These are phyloP conservation scores for Hypothenemus hampei DNA, from an alignment of 1,140 invertebrate genomes.

Conservation along the genomic window DNA sequence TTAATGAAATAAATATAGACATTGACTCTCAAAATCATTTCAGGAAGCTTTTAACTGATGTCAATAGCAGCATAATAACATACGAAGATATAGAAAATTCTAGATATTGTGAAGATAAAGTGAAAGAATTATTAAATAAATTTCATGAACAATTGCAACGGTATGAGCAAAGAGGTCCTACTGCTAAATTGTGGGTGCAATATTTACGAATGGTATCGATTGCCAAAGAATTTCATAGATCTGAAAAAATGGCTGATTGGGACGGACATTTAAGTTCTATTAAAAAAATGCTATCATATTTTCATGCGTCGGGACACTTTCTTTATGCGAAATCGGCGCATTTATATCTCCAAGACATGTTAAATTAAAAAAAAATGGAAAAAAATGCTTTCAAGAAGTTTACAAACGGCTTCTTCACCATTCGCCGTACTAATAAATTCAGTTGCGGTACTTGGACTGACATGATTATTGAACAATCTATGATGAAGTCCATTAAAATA, in stretches of 20 bases:
- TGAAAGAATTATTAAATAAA: no score
- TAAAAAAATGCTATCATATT: constrained; percentile 44
- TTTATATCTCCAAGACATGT: constrained; percentile 48
- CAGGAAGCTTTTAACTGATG: no score
- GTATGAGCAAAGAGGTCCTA: constrained; percentile 25
- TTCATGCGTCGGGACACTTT: constrained; percentile 47
- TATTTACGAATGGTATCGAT: constrained; percentile 39
- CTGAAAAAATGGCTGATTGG: constrained; percentile 40
- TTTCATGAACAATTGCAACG: no score
- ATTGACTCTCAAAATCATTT: no score
- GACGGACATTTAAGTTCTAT: constrained; percentile 38
- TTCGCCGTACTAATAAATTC: constrained; percentile 39
- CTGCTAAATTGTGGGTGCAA: constrained; percentile 39
- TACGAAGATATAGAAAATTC: no score
- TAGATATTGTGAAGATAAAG: no score
- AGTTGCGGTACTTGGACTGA: constrained; percentile 46
- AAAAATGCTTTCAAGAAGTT: constrained; percentile 15
- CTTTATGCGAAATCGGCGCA: constrained; percentile 47
- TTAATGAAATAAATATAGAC: no score
- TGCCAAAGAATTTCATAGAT: constrained; percentile 35
- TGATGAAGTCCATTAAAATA: constrained; percentile 44
- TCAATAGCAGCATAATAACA: no score
- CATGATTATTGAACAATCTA: constrained; percentile 44
- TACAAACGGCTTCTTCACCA: neutral
- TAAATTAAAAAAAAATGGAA: constrained; percentile 30